Conservation (phyloP, 2,888 invertebrate species). For the Oxycera nigricornis region DNA sequence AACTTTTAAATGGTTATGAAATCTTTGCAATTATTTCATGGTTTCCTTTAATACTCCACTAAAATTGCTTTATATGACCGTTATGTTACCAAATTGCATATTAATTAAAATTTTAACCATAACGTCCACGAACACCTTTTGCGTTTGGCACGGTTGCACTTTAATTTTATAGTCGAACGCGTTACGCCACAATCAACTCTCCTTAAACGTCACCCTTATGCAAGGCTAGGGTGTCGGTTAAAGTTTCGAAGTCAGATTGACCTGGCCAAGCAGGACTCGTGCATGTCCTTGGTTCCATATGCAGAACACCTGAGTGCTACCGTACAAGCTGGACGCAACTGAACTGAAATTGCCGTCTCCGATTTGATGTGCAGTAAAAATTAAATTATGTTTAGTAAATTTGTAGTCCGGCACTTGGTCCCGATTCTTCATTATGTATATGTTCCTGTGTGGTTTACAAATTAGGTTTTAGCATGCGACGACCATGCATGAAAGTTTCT, state of each 20-base stretch:
- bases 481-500: too few relatives aligned
- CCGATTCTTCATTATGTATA: constrained; percentile 28
- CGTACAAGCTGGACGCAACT: neutral
- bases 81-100: constrained; percentile 18
- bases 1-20: constrained; percentile 1
- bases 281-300: neutral
- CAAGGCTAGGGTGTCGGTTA: neutral
- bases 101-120: constrained; percentile 22
- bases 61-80: constrained; percentile 4
- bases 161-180: constrained; percentile 19
- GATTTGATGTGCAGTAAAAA: constrained; percentile 29
- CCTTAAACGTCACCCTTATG: neutral
- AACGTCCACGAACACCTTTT: neutral
- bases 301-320: neutral
- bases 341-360: neutral
- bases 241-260: neutral
- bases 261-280: neutral
- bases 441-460: constrained; percentile 28
- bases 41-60: neutral
- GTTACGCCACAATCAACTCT: constrained; percentile 13
- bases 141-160: neutral
- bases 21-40: neutral
- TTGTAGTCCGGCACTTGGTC: constrained; percentile 35
- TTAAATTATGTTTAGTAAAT: constrained; percentile 40
- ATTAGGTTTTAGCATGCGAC: constrained; percentile 27